These are phyloP conservation scores for Balanococcus diminutus DNA, from an alignment of 2,888 invertebrate species.

Conservation along the genomic window DNA sequence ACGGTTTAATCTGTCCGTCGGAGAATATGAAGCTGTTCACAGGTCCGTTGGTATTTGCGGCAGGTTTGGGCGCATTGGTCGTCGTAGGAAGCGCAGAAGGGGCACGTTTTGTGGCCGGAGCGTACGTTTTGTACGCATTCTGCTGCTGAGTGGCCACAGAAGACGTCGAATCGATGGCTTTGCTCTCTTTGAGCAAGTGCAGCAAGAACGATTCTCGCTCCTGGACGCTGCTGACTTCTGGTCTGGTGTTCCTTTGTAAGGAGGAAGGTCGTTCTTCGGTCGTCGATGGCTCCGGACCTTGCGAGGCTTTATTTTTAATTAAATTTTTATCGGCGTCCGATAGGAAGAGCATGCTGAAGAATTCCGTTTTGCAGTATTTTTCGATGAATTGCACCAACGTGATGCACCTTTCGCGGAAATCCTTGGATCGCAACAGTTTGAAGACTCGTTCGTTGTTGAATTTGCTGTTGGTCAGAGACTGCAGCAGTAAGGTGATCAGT, in stretches of 20 bases:
- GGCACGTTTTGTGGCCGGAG: not conserved
- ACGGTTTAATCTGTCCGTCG: not conserved
- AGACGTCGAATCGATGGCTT: not conserved
- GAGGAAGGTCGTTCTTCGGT: not conserved
- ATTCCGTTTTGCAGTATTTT: slow-evolving; percentile 52
- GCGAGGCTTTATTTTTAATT: not conserved
- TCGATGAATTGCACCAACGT: slow-evolving; percentile 54
- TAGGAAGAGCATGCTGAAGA: slow-evolving; percentile 35
- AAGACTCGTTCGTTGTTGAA: slow-evolving; percentile 51
- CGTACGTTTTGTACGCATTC: not conserved
- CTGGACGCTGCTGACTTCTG: not conserved
- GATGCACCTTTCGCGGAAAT: slow-evolving; percentile 55
- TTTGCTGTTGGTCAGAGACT: slow-evolving; percentile 47
- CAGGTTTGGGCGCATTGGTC: not conserved
- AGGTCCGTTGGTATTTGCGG: not conserved
- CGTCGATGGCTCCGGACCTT: not conserved
- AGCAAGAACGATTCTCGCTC: not conserved
- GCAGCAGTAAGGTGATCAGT: slow-evolving; percentile 52
- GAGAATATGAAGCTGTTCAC: not conserved
- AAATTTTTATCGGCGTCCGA: slow-evolving; percentile 25
- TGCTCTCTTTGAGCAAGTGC: not conserved
- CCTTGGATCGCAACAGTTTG: slow-evolving; percentile 44
- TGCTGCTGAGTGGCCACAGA: not conserved
- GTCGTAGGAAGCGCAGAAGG: not conserved
- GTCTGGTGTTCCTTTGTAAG: not conserved